Evolutionary conservation across 2,113 vertebrate species (phyloP).

Genomic region (Leptodactylus fuscus): DNA sequence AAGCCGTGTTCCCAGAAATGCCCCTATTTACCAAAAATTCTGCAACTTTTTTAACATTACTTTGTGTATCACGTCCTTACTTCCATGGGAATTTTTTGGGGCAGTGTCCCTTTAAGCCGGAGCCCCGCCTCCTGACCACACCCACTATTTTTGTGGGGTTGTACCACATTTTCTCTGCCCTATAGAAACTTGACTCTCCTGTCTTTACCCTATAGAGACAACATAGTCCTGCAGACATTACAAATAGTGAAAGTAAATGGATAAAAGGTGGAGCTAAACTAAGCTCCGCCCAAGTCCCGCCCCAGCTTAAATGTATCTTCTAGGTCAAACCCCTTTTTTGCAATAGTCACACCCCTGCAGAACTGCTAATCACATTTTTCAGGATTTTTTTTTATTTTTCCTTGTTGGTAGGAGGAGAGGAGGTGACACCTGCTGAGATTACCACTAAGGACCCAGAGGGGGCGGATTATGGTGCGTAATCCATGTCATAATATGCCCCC

Average conservation of each 20-base stretch:
- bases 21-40: background rate
- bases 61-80: background rate
- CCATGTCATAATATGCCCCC: no score
- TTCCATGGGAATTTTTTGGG: no score
- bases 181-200: no score
- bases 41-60: background rate
- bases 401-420: background rate
- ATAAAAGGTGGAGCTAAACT: background rate
- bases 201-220: no score
- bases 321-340: background rate
- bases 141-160: background rate
- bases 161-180: no score
- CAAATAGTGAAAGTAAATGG: background rate
- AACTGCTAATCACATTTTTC: no score
- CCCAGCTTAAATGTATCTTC: background rate
- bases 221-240: no score
- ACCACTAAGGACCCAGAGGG: no score
- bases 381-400: no score
- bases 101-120: background rate
- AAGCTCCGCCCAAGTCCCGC: background rate
- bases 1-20: background rate
- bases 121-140: background rate
- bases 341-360: no score
- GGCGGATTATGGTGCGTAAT: no score
- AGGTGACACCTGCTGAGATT: background rate